These are phyloP conservation scores for Procapra przewalskii DNA, from an alignment of 2,113 vertebrate species.

Conservation along the genomic window DNA sequence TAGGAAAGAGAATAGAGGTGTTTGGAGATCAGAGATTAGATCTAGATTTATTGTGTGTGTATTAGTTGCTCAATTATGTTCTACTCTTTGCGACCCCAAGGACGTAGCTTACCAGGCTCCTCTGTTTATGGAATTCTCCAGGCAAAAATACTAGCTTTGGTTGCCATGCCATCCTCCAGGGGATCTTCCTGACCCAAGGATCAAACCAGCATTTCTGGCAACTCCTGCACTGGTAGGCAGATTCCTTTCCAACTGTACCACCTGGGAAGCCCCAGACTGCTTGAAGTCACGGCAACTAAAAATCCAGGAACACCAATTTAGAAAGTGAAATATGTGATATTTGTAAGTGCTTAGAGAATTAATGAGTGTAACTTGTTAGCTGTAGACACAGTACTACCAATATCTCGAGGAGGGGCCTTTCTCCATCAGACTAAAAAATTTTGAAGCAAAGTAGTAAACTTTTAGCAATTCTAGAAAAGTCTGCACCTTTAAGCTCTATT, in stretches of 20 bases:
- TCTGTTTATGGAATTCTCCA: neutral
- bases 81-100: neutral
- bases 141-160: neutral
- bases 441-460: neutral
- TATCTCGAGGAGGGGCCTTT: neutral
- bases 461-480: slow-evolving; percentile 47
- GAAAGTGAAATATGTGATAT: neutral
- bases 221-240: neutral
- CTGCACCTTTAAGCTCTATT: neutral
- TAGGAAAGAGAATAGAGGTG: neutral
- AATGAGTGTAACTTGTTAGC: neutral
- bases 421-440: neutral
- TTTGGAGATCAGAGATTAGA: neutral
- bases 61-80: neutral
- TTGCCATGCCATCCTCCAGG: neutral
- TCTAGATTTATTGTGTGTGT: neutral
- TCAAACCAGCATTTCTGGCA: neutral
- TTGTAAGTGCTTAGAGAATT: neutral
- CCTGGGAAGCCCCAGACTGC: neutral
- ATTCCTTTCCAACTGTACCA: neutral
- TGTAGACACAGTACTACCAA: neutral
- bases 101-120: neutral
- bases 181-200: neutral
- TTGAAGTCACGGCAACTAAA: neutral
- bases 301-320: neutral